phyloP scores from a whole-genome alignment of 2,797 vertebrate species.

The Hippocampus kuda region DNA sequence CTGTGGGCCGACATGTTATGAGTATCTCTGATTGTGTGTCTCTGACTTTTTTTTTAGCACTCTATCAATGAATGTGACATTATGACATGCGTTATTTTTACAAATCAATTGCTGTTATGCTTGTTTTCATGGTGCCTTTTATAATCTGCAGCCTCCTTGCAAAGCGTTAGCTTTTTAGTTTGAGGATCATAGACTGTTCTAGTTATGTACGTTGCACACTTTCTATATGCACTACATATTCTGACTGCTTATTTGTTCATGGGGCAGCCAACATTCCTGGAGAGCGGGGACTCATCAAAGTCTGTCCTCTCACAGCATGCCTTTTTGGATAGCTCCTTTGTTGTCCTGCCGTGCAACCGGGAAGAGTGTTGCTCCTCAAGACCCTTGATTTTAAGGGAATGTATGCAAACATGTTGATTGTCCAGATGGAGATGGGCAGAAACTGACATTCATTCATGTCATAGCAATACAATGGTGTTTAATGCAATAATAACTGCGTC shows the following conservation, averaged over 20 bases:
- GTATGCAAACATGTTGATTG: not conserved
- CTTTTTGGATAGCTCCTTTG: constrained; percentile 38
- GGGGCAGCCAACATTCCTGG: constrained; percentile 52
- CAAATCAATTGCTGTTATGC: not conserved
- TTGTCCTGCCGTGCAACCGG: constrained; percentile 35
- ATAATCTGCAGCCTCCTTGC: constrained; percentile 11
- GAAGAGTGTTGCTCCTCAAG: constrained; percentile 11
- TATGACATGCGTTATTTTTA: not conserved
- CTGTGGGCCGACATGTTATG: not conserved
- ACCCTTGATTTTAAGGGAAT: not conserved
- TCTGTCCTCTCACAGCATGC: constrained; percentile 34
- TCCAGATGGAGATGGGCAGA: constrained; percentile 18
- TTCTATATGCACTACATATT: constrained; percentile 22
- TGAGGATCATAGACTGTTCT: not conserved
- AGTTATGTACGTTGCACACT: constrained; percentile 12
- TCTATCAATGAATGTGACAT: not conserved
- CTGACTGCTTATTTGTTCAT: constrained; percentile 47
- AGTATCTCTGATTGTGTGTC: not conserved
- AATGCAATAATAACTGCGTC: not conserved
- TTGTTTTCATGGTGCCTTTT: constrained; percentile 1
- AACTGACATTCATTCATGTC: not conserved
- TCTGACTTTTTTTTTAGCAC: not conserved
- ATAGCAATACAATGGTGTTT: not conserved
- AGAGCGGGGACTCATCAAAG: constrained; percentile 28
- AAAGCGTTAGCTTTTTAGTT: constrained; percentile 17